Conservation (phyloP, 1,140 invertebrate genomes). For the Meloidogyne chitwoodi region DNA sequence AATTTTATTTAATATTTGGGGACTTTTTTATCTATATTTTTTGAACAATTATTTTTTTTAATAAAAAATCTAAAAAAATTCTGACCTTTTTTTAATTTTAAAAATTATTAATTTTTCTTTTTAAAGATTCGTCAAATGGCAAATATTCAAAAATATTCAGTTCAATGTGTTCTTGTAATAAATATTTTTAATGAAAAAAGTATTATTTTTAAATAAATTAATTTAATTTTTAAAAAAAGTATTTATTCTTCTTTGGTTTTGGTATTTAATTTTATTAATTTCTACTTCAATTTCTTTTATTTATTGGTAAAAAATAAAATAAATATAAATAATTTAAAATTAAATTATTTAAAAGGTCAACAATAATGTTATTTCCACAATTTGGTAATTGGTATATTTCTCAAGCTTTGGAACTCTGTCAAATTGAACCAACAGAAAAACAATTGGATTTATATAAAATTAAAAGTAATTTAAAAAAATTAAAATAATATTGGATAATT, state of each 20-base stretch:
- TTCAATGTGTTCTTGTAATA: slow-evolving; percentile 57
- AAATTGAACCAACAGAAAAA: slow-evolving; percentile 29
- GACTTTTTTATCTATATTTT: too few species aligned
- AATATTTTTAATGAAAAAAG: slow-evolving; percentile 66
- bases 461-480: not conserved
- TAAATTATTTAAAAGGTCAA: not conserved
- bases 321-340: not conserved
- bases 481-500: not conserved
- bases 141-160: slow-evolving; percentile 61
- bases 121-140: slow-evolving; percentile 58
- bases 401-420: slow-evolving; percentile 34
- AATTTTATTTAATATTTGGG: slow-evolving; percentile 39
- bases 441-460: not conserved
- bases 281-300: slow-evolving; percentile 59
- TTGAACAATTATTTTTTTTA: too few species aligned
- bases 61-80: too few species aligned
- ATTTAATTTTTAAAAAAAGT: slow-evolving; percentile 54
- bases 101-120: not conserved
- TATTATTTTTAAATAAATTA: slow-evolving; percentile 52
- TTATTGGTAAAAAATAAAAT: slow-evolving; percentile 47
- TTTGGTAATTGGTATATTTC: slow-evolving; percentile 50
- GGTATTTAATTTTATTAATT: slow-evolving; percentile 63
- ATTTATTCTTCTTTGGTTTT: slow-evolving; percentile 66
- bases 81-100: not conserved
- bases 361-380: slow-evolving; percentile 41